Percentiles rank a stretch among this genome's conserved stretches.
Evolutionary conservation across 2,888 invertebrate genomes (phyloP).

Genomic region (Chrysodeixis includens): DNA sequence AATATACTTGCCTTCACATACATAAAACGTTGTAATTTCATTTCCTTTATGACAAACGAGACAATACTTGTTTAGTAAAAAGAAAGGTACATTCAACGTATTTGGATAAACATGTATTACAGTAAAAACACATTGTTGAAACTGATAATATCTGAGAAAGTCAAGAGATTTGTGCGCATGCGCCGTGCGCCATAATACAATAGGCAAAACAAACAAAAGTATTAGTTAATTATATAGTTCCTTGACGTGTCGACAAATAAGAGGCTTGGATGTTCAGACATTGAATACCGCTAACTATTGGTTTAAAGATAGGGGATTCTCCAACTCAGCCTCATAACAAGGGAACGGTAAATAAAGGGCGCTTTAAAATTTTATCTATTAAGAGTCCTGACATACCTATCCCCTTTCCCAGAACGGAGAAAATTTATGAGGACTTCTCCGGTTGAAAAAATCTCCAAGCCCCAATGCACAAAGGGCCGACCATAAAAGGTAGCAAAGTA

Average conservation of each 20-base stretch:
- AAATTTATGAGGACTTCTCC: too few relatives aligned
- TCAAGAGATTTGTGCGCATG: not conserved
- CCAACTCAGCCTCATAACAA: too few relatives aligned
- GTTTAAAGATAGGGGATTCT: too few relatives aligned
- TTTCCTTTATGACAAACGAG: not conserved
- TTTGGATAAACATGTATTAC: not conserved
- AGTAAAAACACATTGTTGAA: not conserved
- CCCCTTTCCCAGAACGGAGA: too few relatives aligned
- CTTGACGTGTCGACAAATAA: not conserved
- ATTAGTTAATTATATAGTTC: not conserved
- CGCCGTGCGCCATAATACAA: not conserved
- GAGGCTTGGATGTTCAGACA: not conserved
- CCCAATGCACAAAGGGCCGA: too few relatives aligned
- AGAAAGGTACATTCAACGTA: not conserved
- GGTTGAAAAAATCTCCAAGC: too few relatives aligned
- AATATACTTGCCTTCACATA: too few relatives aligned
- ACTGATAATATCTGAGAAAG: slow-evolving; percentile 6
- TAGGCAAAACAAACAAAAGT: slow-evolving; percentile 1
- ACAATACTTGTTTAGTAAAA: not conserved
- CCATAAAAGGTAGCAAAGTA: too few relatives aligned
- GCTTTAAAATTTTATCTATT: too few relatives aligned
- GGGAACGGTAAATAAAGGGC: too few relatives aligned
- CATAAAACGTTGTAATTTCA: not conserved
- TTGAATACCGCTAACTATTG: too few relatives aligned
- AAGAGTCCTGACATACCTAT: too few relatives aligned